Evolutionary conservation across 2,113 vertebrate genomes (phyloP), one percentile per base, ranked within the genome.

Genomic region (Pelobates fuscus): DNA sequence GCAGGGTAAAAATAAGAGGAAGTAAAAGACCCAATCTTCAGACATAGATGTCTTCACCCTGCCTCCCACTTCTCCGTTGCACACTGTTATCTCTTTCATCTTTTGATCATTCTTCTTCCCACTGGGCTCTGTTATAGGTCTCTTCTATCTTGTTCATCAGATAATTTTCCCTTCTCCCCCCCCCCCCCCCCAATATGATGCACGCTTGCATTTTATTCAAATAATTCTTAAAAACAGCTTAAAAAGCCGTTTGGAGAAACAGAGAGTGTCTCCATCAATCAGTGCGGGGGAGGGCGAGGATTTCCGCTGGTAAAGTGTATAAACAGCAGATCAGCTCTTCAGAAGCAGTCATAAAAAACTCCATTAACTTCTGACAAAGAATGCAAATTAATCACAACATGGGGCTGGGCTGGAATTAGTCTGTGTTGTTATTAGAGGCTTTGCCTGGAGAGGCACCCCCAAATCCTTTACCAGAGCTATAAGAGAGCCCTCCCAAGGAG

Each of bases 311-410:
- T 94, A 96, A 37, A 94, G 95, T 95, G 94, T 94, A 94, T 94
- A 94, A 95, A 97, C 95, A 98, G 96, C 95, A 97, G 96, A 95
- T 94, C 95, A 95, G 95, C 93, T 96, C 94, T 96, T 95, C 92
- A 94, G 93, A 93, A 93, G 87, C 90, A 95, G 94, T 94, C 93
- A 91, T 94, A 89, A 94, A 95, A 96, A 97, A 96, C 94, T 95
- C 95, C 96, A 98, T 98, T 98, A 98, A 95, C 94, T 96, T 95
- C 94, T 95, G 96, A 97, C 95, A 96, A 94, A 94, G 93, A 95
- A 98, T 97, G 95, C 95, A 97, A 98, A 98, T 98, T 95, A 95
- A 95, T 97, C 95, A 94, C 96, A 96, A 96, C 96, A 98, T 97
- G 96, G 95, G 96, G 96, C 95, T 93, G 93, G 93, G 94, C 91